These are phyloP conservation scores for Pagrus major DNA, from an alignment of 2,113 vertebrate genomes.

Conservation along the genomic window DNA sequence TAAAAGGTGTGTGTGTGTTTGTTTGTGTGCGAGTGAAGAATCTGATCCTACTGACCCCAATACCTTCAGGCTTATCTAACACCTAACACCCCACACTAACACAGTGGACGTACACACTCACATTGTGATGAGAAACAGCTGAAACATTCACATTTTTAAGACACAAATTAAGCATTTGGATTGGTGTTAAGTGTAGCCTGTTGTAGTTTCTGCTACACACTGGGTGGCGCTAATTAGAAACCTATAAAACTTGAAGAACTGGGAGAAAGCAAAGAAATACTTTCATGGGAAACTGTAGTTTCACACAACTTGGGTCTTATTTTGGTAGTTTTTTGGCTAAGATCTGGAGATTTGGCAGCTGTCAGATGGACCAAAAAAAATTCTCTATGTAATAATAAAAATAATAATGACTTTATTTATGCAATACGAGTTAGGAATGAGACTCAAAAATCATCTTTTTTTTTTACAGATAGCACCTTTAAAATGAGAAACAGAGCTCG, in stretches of 20 bases:
- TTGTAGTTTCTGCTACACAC: background rate
- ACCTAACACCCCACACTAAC: constrained; percentile 57
- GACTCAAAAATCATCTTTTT: no score
- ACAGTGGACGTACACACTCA: constrained; percentile 11
- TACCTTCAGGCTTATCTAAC: constrained; percentile 77
- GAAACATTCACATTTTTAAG: background rate
- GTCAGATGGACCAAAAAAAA: no score
- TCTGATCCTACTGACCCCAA: constrained; percentile 84
- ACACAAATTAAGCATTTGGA: background rate
- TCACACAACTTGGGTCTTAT: background rate
- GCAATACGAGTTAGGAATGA: no score
- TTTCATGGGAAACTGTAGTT: background rate
- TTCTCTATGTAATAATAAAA: no score
- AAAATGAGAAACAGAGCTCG: no score
- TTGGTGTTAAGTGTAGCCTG: no score
- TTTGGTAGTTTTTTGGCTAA: background rate
- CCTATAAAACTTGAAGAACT: no score
- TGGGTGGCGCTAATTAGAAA: background rate
- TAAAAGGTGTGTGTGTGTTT: constrained; percentile 48
- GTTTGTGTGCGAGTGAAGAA: constrained; percentile 53
- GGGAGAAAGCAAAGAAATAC: no score
- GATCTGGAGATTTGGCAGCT: no score
- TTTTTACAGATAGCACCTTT: no score
- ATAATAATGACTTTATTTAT: no score
- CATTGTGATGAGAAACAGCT: constrained; percentile 10